These are phyloP conservation scores for Drosophila suzukii DNA, from an alignment of 1,140 invertebrate genomes.

Conservation along the genomic window DNA sequence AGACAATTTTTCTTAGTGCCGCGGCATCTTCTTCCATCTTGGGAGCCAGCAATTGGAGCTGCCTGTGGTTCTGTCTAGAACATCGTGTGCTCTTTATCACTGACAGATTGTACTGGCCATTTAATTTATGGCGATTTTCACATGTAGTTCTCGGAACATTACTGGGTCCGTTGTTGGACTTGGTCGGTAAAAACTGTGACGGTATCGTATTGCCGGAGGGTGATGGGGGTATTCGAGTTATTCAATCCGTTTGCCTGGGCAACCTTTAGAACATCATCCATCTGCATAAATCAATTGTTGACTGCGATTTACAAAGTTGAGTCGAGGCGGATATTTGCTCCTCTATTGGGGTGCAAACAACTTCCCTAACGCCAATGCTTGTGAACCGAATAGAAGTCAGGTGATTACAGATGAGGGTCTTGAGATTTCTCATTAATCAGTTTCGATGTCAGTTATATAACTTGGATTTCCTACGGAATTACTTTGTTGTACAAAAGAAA, in stretches of 20 bases:
- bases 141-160: conserved; percentile 26
- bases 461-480: not conserved
- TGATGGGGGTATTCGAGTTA: conserved; percentile 34
- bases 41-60: conserved; percentile 44
- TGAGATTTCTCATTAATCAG: conserved; percentile 29
- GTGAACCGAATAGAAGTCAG: conserved; percentile 27
- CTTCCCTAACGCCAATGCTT: conserved; percentile 39
- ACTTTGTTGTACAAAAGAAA: not conserved
- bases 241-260: conserved; percentile 41
- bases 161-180: conserved; percentile 9
- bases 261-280: conserved; percentile 53
- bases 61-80: conserved; percentile 43
- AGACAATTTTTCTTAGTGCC: conserved; percentile 6
- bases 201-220: conserved; percentile 32
- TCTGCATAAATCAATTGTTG: conserved; percentile 60
- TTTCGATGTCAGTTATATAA: conserved; percentile 14
- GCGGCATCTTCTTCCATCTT: conserved; percentile 48
- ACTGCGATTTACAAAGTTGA: conserved; percentile 48
- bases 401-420: conserved; percentile 7
- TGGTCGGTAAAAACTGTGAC: conserved; percentile 18
- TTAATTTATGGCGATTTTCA: conserved; percentile 58
- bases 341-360: conserved; percentile 6
- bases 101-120: conserved; percentile 59
- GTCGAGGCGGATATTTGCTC: conserved; percentile 33
- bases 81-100: conserved; percentile 66